Conservation (phyloP, 2,797 vertebrate genomes). For the Poecile montanus region DNA sequence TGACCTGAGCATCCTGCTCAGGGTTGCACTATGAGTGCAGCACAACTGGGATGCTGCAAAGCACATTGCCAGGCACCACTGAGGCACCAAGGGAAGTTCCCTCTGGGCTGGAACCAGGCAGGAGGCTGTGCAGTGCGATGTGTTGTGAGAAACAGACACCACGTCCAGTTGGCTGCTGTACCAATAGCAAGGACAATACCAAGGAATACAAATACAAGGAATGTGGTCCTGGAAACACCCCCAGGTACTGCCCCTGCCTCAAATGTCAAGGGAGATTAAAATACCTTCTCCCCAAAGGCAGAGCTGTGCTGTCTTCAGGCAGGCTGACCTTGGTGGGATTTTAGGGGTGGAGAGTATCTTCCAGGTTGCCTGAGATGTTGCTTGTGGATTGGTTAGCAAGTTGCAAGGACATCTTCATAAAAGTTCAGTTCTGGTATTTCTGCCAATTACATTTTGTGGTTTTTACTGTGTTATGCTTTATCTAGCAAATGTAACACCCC, state of each 20-base stretch:
- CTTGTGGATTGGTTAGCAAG: neutral
- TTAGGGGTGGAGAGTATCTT: neutral
- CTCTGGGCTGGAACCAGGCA: neutral
- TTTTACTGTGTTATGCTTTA: neutral
- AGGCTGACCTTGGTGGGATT: neutral
- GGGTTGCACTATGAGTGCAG: neutral
- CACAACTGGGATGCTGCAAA: accelerated
- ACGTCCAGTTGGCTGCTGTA: accelerated
- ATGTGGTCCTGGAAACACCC: neutral
- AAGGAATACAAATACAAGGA: neutral
- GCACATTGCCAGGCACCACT: neutral
- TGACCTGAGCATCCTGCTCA: accelerated
- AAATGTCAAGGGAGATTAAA: neutral
- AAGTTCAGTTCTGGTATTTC: neutral
- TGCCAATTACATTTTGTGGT: neutral
- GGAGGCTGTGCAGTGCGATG: neutral
- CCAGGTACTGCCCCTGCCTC: neutral
- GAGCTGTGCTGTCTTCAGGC: neutral
- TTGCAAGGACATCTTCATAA: accelerated
- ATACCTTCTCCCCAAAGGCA: neutral
- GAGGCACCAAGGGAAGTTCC: neutral
- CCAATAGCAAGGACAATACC: too few species aligned
- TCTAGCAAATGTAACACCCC: neutral
- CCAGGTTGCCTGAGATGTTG: neutral
- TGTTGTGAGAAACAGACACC: accelerated